Evolutionary conservation across 2,797 vertebrate genomes (phyloP).

Genomic region (Tachyglossus aculeatus): DNA sequence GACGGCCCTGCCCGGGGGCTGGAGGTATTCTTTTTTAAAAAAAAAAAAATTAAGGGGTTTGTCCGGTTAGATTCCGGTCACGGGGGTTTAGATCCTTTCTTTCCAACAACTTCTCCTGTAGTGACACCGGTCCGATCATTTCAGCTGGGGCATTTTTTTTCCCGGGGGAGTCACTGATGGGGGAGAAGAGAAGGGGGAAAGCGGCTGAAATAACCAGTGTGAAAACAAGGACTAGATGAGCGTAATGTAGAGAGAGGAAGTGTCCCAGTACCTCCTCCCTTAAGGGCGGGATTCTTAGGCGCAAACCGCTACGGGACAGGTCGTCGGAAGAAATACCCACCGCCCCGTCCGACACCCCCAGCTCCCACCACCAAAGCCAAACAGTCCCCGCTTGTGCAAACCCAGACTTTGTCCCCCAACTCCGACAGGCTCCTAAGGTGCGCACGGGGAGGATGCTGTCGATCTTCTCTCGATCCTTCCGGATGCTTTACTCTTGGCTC

Average conservation of each 20-base stretch:
- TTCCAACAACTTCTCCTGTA: slow-evolving; percentile 3
- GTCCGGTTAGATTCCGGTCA: not conserved
- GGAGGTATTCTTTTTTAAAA: no score
- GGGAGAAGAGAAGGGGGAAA: slow-evolving; percentile 39
- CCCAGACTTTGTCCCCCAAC: slow-evolving; percentile 54
- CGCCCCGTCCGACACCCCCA: slow-evolving; percentile 38
- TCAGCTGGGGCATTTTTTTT: slow-evolving; percentile 27
- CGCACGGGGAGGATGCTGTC: slow-evolving; percentile 52
- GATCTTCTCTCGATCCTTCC: slow-evolving; percentile 57
- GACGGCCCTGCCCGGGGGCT: slow-evolving; percentile 14
- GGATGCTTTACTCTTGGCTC: slow-evolving; percentile 73
- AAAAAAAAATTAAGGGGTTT: no score
- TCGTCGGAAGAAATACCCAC: slow-evolving; percentile 48
- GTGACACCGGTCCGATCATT: slow-evolving; percentile 22
- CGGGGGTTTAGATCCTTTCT: not conserved
- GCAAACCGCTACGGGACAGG: slow-evolving; percentile 44
- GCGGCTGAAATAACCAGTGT: slow-evolving; percentile 20
- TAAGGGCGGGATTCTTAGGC: slow-evolving; percentile 55
- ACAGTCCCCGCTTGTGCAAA: slow-evolving; percentile 46
- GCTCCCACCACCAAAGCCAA: slow-evolving; percentile 37
- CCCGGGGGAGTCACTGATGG: slow-evolving; percentile 25
- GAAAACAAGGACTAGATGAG: slow-evolving; percentile 21
- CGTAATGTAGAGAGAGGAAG: slow-evolving; percentile 69
- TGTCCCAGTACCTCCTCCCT: slow-evolving; percentile 54
- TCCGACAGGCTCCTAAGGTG: slow-evolving; percentile 51